Evolutionary conservation across 2,113 vertebrate genomes (phyloP).

Genomic region (Strix uralensis): DNA sequence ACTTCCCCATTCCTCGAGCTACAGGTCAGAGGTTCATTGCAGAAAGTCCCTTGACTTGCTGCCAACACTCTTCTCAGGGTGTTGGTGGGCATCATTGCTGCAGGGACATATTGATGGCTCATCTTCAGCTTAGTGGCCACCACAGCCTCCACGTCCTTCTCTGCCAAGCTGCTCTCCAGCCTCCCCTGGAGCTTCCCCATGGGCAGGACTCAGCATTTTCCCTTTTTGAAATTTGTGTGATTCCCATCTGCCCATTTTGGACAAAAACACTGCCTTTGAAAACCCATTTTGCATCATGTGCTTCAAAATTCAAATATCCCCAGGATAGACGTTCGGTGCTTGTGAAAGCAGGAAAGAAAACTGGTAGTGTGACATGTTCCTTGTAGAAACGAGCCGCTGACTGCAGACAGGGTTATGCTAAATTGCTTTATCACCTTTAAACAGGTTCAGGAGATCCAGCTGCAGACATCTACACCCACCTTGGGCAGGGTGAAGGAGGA

Average conservation of each 20-base stretch:
- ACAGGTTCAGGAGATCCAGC: accelerated
- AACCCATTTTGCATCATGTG: background rate
- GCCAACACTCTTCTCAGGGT: accelerated
- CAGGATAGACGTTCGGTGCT: background rate
- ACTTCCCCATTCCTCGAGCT: conserved; percentile 12
- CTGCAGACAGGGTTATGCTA: too few relatives aligned
- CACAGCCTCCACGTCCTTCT: background rate
- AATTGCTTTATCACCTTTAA: background rate
- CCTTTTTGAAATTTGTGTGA: background rate
- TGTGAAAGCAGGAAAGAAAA: background rate
- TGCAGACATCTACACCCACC: accelerated
- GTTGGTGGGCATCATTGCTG: background rate
- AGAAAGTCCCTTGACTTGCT: background rate
- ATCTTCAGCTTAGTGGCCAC: background rate
- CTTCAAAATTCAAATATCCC: background rate
- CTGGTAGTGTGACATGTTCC: accelerated
- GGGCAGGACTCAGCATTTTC: background rate
- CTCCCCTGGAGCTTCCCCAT: background rate
- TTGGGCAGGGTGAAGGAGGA: too few relatives aligned
- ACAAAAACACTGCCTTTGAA: background rate
- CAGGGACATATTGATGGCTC: background rate
- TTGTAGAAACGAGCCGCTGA: background rate
- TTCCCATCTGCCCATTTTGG: background rate
- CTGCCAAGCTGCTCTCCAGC: background rate
- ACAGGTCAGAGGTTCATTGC: background rate